Conservation (phyloP, 2,113 vertebrate species). For the Corythoichthys haematopterus region DNA sequence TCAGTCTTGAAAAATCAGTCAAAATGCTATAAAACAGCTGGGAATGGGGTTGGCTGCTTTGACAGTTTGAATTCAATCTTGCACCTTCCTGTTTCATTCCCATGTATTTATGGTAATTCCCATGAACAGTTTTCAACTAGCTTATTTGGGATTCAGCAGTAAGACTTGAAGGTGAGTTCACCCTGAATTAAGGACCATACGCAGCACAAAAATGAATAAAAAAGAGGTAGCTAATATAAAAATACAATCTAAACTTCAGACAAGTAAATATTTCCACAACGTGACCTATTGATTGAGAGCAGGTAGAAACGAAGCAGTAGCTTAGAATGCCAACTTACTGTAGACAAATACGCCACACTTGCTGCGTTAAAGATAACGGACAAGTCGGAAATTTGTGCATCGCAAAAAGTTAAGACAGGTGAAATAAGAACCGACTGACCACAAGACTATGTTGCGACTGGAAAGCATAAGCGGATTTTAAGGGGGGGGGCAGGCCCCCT, state of each 20-base stretch:
- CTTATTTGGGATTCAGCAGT: not conserved
- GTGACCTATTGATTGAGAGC: constrained; percentile 6
- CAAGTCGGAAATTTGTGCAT: not conserved
- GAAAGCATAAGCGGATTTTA: not conserved
- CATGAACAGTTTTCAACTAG: not conserved
- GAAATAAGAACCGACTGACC: not conserved
- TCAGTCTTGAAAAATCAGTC: too few species aligned
- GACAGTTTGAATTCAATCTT: too few species aligned
- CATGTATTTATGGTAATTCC: too few species aligned
- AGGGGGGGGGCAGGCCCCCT: too few species aligned
- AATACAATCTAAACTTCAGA: constrained; percentile 14
- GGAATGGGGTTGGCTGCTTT: too few species aligned
- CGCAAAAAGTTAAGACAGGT: not conserved
- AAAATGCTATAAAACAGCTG: too few species aligned
- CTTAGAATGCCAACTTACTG: not conserved
- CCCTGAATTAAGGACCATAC: constrained; percentile 3
- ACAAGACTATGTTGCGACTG: not conserved
- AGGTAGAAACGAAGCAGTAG: not conserved
- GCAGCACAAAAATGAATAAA: constrained; percentile 15
- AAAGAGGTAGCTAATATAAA: constrained; percentile 56
- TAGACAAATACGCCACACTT: not conserved
- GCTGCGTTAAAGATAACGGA: not conserved
- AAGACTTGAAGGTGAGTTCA: constrained; percentile 9
- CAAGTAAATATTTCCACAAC: constrained; percentile 12
- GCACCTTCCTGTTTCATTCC: too few species aligned